phyloP scores from a whole-genome alignment of 2,797 vertebrate genomes.

The Cryptoblepharus egeriae region DNA sequence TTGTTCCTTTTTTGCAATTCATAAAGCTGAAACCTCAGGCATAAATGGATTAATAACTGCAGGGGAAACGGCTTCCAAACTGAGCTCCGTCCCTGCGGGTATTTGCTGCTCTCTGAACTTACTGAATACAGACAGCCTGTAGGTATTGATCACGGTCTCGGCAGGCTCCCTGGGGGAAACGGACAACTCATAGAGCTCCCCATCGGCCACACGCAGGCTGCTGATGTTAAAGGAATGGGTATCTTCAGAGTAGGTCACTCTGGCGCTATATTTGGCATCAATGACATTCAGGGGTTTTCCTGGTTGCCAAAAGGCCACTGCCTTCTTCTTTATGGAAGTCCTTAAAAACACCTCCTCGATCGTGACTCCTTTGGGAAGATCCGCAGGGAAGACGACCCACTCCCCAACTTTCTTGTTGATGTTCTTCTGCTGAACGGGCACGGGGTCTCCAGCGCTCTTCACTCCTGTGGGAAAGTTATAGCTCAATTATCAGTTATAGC shows the following conservation, averaged over 20 bases:
- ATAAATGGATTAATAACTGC: no score
- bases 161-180: fast-evolving
- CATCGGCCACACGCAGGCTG: background rate
- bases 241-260: background rate
- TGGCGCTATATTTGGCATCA: fast-evolving
- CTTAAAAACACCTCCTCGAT: background rate
- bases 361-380: background rate
- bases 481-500: no score
- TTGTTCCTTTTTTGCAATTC: no score
- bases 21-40: no score
- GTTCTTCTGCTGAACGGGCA: no score
- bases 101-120: background rate
- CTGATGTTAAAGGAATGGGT: background rate
- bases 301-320: fast-evolving
- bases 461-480: background rate
- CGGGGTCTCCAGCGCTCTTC: background rate
- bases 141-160: no score
- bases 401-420: background rate
- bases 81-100: background rate
- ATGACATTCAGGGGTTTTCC: fast-evolving
- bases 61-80: no score
- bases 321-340: fast-evolving
- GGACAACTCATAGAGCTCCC: background rate
- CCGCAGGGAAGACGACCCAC: fast-evolving
- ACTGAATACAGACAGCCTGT: background rate